These are phyloP conservation scores for Macropodus opercularis DNA, from an alignment of 2,797 vertebrate genomes.

Conservation along the genomic window DNA sequence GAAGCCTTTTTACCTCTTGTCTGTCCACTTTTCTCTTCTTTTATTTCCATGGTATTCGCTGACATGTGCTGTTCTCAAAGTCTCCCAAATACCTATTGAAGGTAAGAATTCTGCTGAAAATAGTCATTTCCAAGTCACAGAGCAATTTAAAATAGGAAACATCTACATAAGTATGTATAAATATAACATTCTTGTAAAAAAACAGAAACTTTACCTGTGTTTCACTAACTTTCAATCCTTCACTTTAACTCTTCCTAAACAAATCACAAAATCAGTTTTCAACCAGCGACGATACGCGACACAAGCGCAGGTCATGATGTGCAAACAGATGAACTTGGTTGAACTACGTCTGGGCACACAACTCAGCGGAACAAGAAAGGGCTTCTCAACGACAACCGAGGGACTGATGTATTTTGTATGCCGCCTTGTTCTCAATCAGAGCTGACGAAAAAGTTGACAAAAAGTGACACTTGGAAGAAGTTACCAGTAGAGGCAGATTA, in stretches of 20 bases:
- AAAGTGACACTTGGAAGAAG: slow-evolving; percentile 51
- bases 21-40: slow-evolving; percentile 64
- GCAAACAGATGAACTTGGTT: slow-evolving; percentile 42
- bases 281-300: slow-evolving; percentile 16
- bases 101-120: slow-evolving; percentile 77
- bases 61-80: slow-evolving; percentile 76
- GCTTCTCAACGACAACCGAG: slow-evolving; percentile 34
- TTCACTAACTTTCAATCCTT: slow-evolving; percentile 34
- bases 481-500: slow-evolving; percentile 51
- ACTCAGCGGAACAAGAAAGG: slow-evolving; percentile 43
- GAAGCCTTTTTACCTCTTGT: slow-evolving; percentile 43
- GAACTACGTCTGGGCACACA: slow-evolving; percentile 39
- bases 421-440: slow-evolving; percentile 59
- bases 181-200: slow-evolving; percentile 8
- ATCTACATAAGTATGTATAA: no score
- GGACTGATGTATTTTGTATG: slow-evolving; percentile 75
- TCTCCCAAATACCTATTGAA: slow-evolving; percentile 87
- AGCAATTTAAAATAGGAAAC: neutral
- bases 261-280: slow-evolving; percentile 39
- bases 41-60: slow-evolving; percentile 65
- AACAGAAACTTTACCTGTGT: slow-evolving; percentile 20
- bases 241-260: slow-evolving; percentile 23
- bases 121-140: slow-evolving; percentile 21
- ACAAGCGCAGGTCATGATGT: slow-evolving; percentile 29
- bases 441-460: slow-evolving; percentile 60